A percentile compares a stretch with the other conserved stretches of the same genome.
phyloP scores from a whole-genome alignment of 2,888 invertebrate genomes.

The Melinaea menophilus region DNA sequence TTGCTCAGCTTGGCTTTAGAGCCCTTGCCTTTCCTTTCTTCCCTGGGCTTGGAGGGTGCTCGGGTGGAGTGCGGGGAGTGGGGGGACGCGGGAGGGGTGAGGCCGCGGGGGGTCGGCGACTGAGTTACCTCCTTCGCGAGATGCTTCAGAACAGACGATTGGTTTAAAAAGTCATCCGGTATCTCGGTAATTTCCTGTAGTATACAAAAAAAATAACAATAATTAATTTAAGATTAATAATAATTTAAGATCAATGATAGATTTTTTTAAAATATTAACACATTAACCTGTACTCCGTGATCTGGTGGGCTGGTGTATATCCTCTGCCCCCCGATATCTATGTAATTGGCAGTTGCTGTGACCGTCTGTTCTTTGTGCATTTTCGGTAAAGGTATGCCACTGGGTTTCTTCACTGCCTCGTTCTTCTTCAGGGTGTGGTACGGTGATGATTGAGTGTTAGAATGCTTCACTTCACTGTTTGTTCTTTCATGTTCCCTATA shows the following conservation, averaged over 20 bases:
- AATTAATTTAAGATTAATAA: no score
- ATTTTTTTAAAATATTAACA: no score
- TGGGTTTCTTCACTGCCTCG: constrained; percentile 64
- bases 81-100: constrained; percentile 59
- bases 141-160: constrained; percentile 90
- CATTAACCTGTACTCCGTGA: constrained; percentile 68
- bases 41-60: constrained; percentile 44
- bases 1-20: constrained; percentile 66
- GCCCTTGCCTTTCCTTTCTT: constrained; percentile 56
- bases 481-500: constrained; percentile 71
- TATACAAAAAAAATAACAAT: constrained; percentile 2
- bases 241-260: no score
- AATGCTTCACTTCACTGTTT: constrained; percentile 68
- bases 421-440: constrained; percentile 70
- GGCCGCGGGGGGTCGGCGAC: constrained; percentile 60
- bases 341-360: constrained; percentile 65
- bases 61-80: constrained; percentile 51
- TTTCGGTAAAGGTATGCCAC: constrained; percentile 70
- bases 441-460: constrained; percentile 66
- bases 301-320: constrained; percentile 74
- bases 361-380: constrained; percentile 65
- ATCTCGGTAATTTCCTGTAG: constrained; percentile 88
- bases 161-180: constrained; percentile 89
- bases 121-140: constrained; percentile 86
- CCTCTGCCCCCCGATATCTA: constrained; percentile 72